A percentile compares a stretch with the other conserved stretches of the same genome.
Evolutionary conservation across 1,140 invertebrate genomes (phyloP).

Genomic region (Dryas iulia): DNA sequence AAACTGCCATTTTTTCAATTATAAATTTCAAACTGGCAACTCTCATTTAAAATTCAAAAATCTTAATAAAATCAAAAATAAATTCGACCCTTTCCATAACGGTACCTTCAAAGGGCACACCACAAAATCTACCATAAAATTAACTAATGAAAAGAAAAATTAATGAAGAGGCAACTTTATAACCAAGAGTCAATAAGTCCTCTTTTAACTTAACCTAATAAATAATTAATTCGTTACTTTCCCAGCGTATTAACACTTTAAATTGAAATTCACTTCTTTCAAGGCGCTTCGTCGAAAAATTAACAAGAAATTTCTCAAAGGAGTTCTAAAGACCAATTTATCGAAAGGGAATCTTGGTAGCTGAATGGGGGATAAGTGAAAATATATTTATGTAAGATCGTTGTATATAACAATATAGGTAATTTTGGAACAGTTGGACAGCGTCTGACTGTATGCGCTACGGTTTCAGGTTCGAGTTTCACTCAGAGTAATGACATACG

Average conservation of each 20-base stretch:
- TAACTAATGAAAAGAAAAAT: neutral
- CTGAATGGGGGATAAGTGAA: neutral
- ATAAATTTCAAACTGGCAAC: too few relatives aligned
- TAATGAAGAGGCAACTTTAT: neutral
- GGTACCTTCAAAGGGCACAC: neutral
- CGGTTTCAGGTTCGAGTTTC: too few relatives aligned
- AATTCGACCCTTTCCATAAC: neutral
- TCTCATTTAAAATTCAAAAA: neutral
- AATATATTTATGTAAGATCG: neutral
- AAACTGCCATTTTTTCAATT: too few relatives aligned
- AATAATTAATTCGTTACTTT: neutral
- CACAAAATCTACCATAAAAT: neutral
- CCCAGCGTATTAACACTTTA: conserved; percentile 2
- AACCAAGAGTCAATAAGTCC: neutral
- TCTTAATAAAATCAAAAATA: neutral
- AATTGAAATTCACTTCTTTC: conserved; percentile 8
- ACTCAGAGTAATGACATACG: too few relatives aligned
- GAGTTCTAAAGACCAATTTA: conserved; percentile 10
- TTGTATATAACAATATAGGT: too few relatives aligned
- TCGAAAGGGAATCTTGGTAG: neutral
- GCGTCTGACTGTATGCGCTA: too few relatives aligned
- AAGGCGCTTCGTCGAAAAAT: conserved; percentile 4
- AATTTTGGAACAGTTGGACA: too few relatives aligned
- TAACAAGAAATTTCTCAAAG: neutral
- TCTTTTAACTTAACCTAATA: neutral